These are phyloP conservation scores for Hozukius guyotensis DNA, from an alignment of 2,797 vertebrate species.

Conservation along the genomic window DNA sequence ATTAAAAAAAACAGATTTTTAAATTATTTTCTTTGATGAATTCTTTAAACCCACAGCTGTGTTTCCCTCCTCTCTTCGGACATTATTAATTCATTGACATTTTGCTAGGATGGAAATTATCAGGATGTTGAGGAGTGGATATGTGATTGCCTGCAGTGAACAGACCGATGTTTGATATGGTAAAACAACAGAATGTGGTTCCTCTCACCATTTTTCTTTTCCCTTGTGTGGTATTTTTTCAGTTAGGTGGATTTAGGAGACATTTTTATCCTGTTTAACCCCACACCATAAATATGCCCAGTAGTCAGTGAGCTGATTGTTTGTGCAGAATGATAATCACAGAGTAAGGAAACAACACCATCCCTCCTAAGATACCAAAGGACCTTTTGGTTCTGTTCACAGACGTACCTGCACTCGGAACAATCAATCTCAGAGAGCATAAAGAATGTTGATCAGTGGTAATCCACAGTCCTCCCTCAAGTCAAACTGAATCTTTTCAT, in stretches of 20 bases:
- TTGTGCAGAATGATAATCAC: slow-evolving; percentile 14
- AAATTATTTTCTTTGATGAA: slow-evolving; percentile 75
- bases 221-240: slow-evolving; percentile 1
- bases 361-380: slow-evolving; percentile 4
- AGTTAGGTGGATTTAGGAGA: slow-evolving; percentile 13
- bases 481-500: slow-evolving; percentile 59
- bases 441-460: slow-evolving; percentile 60
- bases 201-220: slow-evolving; percentile 15
- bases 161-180: slow-evolving; percentile 23
- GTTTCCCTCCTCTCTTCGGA: slow-evolving; percentile 46
- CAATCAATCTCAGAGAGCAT: slow-evolving; percentile 58
- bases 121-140: slow-evolving; percentile 49
- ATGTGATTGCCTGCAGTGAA: slow-evolving; percentile 64
- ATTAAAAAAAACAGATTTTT: slow-evolving; percentile 65
- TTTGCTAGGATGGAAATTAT: slow-evolving; percentile 66
- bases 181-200: slow-evolving; percentile 21
- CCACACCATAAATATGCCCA: neutral
- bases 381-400: slow-evolving; percentile 44
- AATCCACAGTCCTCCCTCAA: slow-evolving; percentile 65
- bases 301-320: neutral
- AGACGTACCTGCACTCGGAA: slow-evolving; percentile 43
- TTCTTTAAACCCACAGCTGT: slow-evolving; percentile 67
- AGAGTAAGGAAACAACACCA: slow-evolving; percentile 27
- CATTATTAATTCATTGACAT: slow-evolving; percentile 78
- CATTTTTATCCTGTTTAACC: slow-evolving; percentile 17